A percentile compares a stretch with the other conserved stretches of the same genome.
These are phyloP conservation scores for Limnephilus auricula DNA, from an alignment of 2,888 invertebrate genomes.

Conservation along the genomic window DNA sequence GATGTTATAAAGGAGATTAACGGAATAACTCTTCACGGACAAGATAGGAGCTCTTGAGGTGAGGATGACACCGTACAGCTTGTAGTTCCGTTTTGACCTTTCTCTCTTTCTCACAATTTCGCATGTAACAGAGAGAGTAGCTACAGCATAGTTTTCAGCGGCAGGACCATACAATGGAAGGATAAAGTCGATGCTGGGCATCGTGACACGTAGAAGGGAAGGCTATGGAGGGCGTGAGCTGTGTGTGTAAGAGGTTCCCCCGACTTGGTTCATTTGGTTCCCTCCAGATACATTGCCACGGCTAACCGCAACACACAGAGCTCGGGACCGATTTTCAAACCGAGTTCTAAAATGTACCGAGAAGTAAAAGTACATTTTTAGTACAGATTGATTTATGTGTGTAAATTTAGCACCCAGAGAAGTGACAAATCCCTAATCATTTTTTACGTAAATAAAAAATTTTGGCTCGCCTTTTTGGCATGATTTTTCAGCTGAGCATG, in stretches of 20 bases:
- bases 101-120: neutral
- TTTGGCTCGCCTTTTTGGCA: too few relatives aligned
- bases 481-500: too few relatives aligned
- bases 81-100: neutral
- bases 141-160: neutral
- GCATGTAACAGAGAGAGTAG: neutral
- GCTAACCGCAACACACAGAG: constrained; percentile 9
- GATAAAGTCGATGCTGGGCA: neutral
- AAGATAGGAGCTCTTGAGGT: neutral
- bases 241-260: neutral
- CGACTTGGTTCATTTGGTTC: constrained; percentile 4
- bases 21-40: neutral
- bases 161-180: constrained; percentile 11
- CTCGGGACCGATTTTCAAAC: neutral
- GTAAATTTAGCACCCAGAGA: too few relatives aligned
- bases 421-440: too few relatives aligned
- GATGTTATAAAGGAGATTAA: neutral
- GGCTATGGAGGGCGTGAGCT: neutral
- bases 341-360: neutral
- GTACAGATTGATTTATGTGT: too few relatives aligned
- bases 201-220: neutral
- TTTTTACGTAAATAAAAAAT: too few relatives aligned
- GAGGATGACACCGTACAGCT: neutral
- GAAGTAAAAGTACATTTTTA: too few relatives aligned
- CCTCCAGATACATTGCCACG: constrained; percentile 21